Evolutionary conservation across 2,888 invertebrate genomes (phyloP).

Genomic region (Napeogenes sylphis): DNA sequence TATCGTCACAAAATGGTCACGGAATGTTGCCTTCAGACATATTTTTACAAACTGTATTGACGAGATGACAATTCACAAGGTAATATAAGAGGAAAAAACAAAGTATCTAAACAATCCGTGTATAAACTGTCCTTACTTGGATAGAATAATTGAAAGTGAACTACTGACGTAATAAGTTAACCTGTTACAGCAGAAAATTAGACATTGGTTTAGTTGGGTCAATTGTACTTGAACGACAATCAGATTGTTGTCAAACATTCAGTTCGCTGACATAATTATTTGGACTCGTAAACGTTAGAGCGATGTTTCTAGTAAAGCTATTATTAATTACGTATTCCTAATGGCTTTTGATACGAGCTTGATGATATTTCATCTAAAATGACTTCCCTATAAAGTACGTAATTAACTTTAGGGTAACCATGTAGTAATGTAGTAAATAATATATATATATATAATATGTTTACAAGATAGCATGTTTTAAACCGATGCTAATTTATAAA

Average conservation of each 20-base stretch:
- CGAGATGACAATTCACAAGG: slow-evolving; percentile 21
- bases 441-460: too few species aligned
- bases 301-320: too few species aligned
- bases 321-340: too few species aligned
- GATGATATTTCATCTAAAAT: too few species aligned
- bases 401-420: too few species aligned
- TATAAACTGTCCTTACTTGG: slow-evolving; percentile 31
- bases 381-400: too few species aligned
- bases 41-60: neutral
- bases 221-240: slow-evolving; percentile 36
- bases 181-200: slow-evolving; percentile 52
- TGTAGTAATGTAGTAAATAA: too few species aligned
- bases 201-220: slow-evolving; percentile 41
- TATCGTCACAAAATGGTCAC: too few species aligned
- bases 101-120: slow-evolving; percentile 20
- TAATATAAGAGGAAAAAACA: slow-evolving; percentile 25
- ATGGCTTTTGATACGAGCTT: too few species aligned
- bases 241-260: neutral
- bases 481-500: too few species aligned
- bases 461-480: too few species aligned
- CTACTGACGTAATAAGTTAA: slow-evolving; percentile 65
- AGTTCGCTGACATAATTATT: neutral
- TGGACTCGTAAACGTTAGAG: neutral
- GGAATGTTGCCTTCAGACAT: neutral
- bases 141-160: slow-evolving; percentile 59